Base-by-base conservation (phyloP, 1,140 invertebrate genomes). In the Pygmarrhopalites habei region DNA sequence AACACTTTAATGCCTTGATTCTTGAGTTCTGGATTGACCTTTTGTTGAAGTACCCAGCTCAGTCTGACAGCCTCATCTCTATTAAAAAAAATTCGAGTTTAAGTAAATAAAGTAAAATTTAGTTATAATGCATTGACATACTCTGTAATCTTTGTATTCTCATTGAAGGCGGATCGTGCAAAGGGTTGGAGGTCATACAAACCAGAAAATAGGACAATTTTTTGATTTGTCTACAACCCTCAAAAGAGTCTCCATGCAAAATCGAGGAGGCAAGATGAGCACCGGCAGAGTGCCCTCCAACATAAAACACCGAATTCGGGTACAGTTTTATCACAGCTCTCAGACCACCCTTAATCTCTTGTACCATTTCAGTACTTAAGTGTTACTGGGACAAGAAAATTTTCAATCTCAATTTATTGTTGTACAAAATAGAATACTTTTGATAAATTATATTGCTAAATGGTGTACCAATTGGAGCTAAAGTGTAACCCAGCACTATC, bases 401-500 rank as follows among this genome's bases (percentile, higher is more conserved):
- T 39, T 39, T 39, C 35, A 39, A 39, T 10, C 17, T 39, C 10
- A 39, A 39, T 10, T 39, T 39, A 10, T 39, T 17, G n/a, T n/a
- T n/a, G n/a, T n/a, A n/a, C n/a, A n/a, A n/a, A n/a, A n/a, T n/a
- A n/a, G n/a, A n/a, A n/a, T n/a, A n/a, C n/a, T n/a, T n/a, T n/a
- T n/a, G n/a, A n/a, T n/a, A n/a, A n/a, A n/a, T n/a, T n/a, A n/a
- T n/a, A n/a, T n/a, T n/a, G n/a, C n/a, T n/a, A n/a, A n/a, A n/a
- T n/a, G n/a, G n/a, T n/a, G n/a, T 74, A 84, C 83, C 83, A 60
- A 76, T 69, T 0, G 88, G 88, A 64, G 88, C 88, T 1, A 89
- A 76, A 71, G 87, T 86, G 72, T 92, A 91, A 29, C 85, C 88
- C 43, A 87, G 73, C 1, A 83, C 76, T 12, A 88, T 76, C 10